Evolutionary conservation across 1,140 invertebrate genomes (phyloP), one percentile per base, ranked within the genome.

Genomic region (Aethina tumida): DNA sequence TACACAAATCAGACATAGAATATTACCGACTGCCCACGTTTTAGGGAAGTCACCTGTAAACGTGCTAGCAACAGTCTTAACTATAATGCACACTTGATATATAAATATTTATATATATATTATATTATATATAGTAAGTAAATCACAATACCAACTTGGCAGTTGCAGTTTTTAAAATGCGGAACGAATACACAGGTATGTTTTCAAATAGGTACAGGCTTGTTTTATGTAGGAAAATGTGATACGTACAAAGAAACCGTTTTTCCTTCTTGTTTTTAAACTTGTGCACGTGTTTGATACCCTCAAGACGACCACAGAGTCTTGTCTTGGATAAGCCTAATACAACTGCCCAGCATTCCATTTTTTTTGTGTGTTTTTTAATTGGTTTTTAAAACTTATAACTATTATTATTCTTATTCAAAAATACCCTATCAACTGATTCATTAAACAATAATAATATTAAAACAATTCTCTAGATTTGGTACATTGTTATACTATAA

Each of bases 1-100:
- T 56, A 55, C 52, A 55, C 46, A 50, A 56, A 54, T 56, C 52
- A 56, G 52, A 56, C 50, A 50, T 47, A 52, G 44, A 49, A 45
- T 45, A 50, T 42, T 47, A 33, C 33, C 27, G 33, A 18, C 25
- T 25, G n/a, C n/a, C n/a, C n/a, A n/a, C n/a, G n/a, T n/a, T n/a
- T n/a, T n/a, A n/a, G 25, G 12, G 16, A 22, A 35, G 33, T 35
- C 22, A 37, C 21, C 17, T 24, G 28, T 12, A 35, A 28, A 37
- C 35, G 14, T 39, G 30, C 29, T 13, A 33, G 5, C 31, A 18
- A 45, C 30, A 39, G 33, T 28, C 41, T 28, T 30, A 39, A 30
- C 21, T 52, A 39, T 54, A 53, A 53, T 50, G 51, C 51, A 53
- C 51, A 53, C 48, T 50, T 43, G 49, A 52, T 48, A 41, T 41